Conservation (phyloP, 1,140 invertebrate species). For the Oryctes rhinoceros region DNA sequence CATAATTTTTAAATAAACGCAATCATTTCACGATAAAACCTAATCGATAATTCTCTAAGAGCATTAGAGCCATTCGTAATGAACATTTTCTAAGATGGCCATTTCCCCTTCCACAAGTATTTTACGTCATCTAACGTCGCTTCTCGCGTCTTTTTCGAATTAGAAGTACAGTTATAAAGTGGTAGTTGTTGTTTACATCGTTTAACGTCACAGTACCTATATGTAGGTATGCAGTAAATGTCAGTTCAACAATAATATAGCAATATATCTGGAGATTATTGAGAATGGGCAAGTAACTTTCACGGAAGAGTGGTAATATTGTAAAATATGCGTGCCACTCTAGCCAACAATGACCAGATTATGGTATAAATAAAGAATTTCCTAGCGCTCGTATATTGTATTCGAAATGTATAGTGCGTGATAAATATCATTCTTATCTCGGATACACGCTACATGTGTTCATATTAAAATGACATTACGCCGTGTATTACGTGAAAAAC, state of each 20-base stretch:
- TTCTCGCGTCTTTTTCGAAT: slow-evolving; percentile 1
- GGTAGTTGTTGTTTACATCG: slow-evolving; percentile 38
- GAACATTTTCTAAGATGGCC: not conserved
- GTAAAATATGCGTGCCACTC: slow-evolving; percentile 42
- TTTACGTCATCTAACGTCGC: not conserved
- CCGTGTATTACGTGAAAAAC: slow-evolving; percentile 21
- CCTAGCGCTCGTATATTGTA: slow-evolving; percentile 39
- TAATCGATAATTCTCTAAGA: slow-evolving; percentile 14
- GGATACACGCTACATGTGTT: slow-evolving; percentile 33
- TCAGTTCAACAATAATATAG: slow-evolving; percentile 42
- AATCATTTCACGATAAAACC: slow-evolving; percentile 8
- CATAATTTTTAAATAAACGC: not conserved
- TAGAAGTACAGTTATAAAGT: slow-evolving; percentile 40
- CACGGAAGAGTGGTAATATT: slow-evolving; percentile 44
- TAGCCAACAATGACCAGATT: slow-evolving; percentile 40
- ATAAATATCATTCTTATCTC: slow-evolving; percentile 30
- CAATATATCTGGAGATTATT: slow-evolving; percentile 43
- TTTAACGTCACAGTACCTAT: slow-evolving; percentile 37
- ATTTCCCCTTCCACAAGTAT: too few relatives aligned
- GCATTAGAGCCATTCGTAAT: slow-evolving; percentile 8
- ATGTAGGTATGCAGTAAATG: slow-evolving; percentile 41
- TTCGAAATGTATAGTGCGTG: slow-evolving; percentile 19
- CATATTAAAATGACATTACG: slow-evolving; percentile 32
- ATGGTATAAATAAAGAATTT: slow-evolving; percentile 38
- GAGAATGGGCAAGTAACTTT: slow-evolving; percentile 46